These are phyloP conservation scores for Meteorus sp. DNA, from an alignment of 1,140 invertebrate species.

Conservation along the genomic window DNA sequence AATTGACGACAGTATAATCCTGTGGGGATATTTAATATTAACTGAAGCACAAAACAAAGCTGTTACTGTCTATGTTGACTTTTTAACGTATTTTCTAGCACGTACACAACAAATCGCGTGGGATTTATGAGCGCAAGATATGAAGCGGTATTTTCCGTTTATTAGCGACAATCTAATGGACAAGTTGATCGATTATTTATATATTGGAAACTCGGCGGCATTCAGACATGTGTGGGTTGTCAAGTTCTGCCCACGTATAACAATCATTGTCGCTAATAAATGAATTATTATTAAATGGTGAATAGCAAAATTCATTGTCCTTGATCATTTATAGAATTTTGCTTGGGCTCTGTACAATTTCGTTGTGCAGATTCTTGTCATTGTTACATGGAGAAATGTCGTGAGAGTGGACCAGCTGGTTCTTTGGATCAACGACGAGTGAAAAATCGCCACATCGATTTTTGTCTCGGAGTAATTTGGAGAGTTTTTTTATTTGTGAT, in stretches of 20 bases:
- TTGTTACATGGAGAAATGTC: too few relatives aligned
- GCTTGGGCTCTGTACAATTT: too few relatives aligned
- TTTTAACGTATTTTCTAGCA: not conserved
- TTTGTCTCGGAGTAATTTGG: too few relatives aligned
- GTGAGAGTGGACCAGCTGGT: too few relatives aligned
- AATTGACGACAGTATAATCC: too few relatives aligned
- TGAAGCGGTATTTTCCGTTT: slow-evolving; percentile 10
- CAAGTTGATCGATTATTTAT: slow-evolving; percentile 11
- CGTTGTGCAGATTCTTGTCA: too few relatives aligned
- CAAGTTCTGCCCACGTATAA: not conserved
- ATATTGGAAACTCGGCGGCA: not conserved
- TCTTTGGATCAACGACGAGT: too few relatives aligned
- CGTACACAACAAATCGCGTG: not conserved
- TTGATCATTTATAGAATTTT: too few relatives aligned
- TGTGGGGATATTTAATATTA: slow-evolving; percentile 5
- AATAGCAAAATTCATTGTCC: too few relatives aligned
- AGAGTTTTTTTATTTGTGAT: too few relatives aligned
- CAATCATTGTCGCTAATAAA: not conserved
- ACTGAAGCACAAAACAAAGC: not conserved
- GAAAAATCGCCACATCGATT: too few relatives aligned
- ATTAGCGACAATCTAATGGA: slow-evolving; percentile 9
- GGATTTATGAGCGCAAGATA: not conserved
- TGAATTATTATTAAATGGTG: too few relatives aligned
- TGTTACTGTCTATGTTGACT: not conserved
- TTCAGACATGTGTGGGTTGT: not conserved